These are phyloP conservation scores for Meloidogyne hapla DNA, from an alignment of 1,140 invertebrate genomes.

Conservation along the genomic window DNA sequence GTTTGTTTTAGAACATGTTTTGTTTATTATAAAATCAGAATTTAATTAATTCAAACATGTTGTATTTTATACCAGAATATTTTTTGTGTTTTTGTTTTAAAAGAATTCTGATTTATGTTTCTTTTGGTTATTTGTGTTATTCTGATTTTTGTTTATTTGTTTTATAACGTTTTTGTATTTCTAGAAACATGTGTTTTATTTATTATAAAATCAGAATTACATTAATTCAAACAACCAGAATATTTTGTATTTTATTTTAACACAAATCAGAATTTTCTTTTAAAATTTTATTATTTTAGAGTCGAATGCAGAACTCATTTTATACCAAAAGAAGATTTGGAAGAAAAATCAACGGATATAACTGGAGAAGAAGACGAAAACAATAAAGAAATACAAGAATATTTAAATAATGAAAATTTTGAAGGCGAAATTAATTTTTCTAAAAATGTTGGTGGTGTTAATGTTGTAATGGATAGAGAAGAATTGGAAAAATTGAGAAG, in stretches of 20 bases:
- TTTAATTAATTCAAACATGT: too few relatives aligned
- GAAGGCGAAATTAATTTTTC: constrained; percentile 36
- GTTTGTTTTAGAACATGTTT: background rate
- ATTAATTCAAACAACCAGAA: too few relatives aligned
- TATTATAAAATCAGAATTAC: too few relatives aligned
- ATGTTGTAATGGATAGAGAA: constrained; percentile 35
- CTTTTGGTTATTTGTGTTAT: too few relatives aligned
- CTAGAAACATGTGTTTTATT: too few relatives aligned
- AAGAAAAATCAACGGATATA: constrained; percentile 14
- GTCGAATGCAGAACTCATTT: constrained; percentile 36
- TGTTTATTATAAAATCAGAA: background rate
- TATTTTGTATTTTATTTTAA: too few relatives aligned
- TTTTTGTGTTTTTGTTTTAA: too few relatives aligned
- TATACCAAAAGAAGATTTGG: background rate
- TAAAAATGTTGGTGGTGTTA: constrained; percentile 36
- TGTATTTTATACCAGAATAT: too few relatives aligned
- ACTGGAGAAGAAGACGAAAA: background rate
- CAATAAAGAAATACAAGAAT: constrained; percentile 10
- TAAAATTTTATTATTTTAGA: constrained; percentile 1
- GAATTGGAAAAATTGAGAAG: constrained; percentile 37
- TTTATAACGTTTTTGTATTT: too few relatives aligned
- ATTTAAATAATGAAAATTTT: constrained; percentile 26
- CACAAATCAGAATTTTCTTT: too few relatives aligned
- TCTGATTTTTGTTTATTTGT: too few relatives aligned
- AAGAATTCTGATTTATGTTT: too few relatives aligned